Conservation (phyloP, 2,113 vertebrate species). For the Tapirus terrestris region DNA sequence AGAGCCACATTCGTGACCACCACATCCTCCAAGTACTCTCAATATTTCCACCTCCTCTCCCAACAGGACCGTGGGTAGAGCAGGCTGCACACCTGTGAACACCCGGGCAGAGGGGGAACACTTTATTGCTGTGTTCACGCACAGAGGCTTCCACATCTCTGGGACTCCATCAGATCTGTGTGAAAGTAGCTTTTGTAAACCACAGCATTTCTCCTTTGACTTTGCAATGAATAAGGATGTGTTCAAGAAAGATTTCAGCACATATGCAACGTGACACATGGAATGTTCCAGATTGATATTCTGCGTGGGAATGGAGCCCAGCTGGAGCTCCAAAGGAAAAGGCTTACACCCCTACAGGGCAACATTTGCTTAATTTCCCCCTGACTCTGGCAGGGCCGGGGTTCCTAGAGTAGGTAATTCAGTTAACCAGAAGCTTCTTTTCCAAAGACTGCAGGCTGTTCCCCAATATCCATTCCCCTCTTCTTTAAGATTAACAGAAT, state of each 20-base stretch:
- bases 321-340: neutral
- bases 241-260: neutral
- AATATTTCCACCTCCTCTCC: neutral
- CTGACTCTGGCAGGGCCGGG: neutral
- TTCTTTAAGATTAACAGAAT: neutral
- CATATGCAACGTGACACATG: neutral
- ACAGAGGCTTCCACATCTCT: neutral
- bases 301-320: neutral
- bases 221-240: neutral
- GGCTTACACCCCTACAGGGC: neutral
- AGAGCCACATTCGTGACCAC: too few species aligned
- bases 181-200: neutral
- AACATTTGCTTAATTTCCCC: neutral
- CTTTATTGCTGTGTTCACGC: neutral
- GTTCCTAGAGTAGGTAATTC: neutral
- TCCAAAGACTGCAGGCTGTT: neutral
- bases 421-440: neutral
- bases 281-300: neutral
- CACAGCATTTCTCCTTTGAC: neutral
- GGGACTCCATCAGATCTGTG: fast-evolving
- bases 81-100: too few species aligned
- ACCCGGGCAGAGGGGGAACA: neutral
- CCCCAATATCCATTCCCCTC: too few species aligned
- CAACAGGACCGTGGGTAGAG: neutral
- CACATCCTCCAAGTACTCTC: too few species aligned